Evolutionary conservation across 2,888 invertebrate species (phyloP).

Genomic region (Rhagophthalmus giganteus): DNA sequence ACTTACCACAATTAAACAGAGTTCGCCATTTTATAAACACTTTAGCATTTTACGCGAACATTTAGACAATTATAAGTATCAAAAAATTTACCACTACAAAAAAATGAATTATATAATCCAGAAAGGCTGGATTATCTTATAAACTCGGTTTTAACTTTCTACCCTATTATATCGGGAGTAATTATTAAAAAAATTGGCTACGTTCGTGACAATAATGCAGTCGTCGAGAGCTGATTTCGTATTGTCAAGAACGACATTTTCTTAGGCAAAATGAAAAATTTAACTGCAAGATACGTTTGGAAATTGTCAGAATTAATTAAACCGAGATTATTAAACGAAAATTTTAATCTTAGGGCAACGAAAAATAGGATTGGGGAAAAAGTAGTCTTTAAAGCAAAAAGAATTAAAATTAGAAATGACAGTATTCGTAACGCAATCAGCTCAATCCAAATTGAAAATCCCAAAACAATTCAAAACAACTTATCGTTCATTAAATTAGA

Average conservation of each 20-base stretch:
- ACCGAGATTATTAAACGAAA: not conserved
- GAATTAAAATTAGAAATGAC: not conserved
- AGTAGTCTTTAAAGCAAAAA: too few species aligned
- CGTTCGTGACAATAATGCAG: slow-evolving; percentile 4
- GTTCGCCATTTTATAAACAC: slow-evolving; percentile 2
- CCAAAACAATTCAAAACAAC: not conserved
- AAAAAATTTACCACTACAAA: not conserved
- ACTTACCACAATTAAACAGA: not conserved
- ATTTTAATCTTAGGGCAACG: not conserved
- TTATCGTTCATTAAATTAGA: too few species aligned
- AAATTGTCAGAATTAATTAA: slow-evolving; percentile 1
- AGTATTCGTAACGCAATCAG: too few species aligned
- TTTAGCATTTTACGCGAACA: not conserved
- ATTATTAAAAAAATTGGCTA: slow-evolving; percentile 3
- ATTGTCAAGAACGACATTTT: slow-evolving; percentile 4
- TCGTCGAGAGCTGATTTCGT: slow-evolving; percentile 2
- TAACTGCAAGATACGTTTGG: not conserved
- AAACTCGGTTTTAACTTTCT: slow-evolving; percentile 1
- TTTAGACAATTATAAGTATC: not conserved
- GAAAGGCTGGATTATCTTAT: not conserved
- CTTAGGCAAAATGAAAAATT: slow-evolving; percentile 2
- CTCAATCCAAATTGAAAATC: not conserved
- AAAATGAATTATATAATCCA: slow-evolving; percentile 1
- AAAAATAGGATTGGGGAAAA: too few species aligned
- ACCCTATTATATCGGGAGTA: slow-evolving; percentile 4